phyloP scores from a whole-genome alignment of 1,140 invertebrate species.

The Lepidotrigona ventralis region DNA sequence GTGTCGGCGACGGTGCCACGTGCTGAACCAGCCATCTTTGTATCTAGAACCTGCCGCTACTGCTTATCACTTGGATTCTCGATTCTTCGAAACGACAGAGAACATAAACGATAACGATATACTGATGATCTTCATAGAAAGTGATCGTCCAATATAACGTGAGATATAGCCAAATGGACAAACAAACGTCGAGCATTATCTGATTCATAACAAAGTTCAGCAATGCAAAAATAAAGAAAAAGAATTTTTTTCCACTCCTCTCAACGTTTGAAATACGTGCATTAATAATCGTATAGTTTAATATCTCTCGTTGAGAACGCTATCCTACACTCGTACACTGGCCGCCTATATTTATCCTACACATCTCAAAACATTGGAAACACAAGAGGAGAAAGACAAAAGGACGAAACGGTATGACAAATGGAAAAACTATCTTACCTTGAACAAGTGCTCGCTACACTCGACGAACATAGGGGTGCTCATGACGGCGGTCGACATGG shows the following conservation, averaged over 20 bases:
- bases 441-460: constrained; percentile 74
- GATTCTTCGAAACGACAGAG: constrained; percentile 10
- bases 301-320: neutral
- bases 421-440: constrained; percentile 65
- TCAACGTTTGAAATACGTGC: neutral
- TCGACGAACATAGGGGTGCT: constrained; percentile 77
- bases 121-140: constrained; percentile 17
- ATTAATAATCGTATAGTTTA: neutral
- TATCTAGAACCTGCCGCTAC: neutral
- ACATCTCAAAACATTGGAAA: neutral
- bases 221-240: neutral
- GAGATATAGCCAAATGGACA: neutral
- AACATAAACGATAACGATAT: too few species aligned
- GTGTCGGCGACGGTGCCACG: neutral
- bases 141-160: neutral
- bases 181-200: constrained; percentile 4
- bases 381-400: neutral
- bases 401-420: neutral
- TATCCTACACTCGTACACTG: neutral
- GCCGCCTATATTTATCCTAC: neutral
- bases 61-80: constrained; percentile 25
- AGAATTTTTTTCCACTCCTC: too few species aligned
- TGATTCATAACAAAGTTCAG: constrained; percentile 14
- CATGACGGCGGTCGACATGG: constrained; percentile 78
- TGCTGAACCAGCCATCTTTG: constrained; percentile 34